Evolutionary conservation across 2,113 vertebrate species (phyloP).

Genomic region (Etia nguti): DNA sequence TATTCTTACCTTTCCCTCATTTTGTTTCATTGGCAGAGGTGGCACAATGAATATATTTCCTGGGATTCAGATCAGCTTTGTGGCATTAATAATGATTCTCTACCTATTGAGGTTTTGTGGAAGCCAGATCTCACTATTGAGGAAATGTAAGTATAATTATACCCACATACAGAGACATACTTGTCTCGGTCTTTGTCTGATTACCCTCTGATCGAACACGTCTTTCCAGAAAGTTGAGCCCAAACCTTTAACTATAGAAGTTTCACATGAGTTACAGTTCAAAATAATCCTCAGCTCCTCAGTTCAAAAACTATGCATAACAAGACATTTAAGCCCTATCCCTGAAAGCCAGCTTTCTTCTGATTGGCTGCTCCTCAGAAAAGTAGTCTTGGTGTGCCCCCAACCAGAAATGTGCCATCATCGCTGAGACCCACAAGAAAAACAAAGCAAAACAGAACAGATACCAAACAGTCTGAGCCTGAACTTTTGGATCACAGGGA

Average conservation of each 20-base stretch:
- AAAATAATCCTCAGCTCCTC: no score
- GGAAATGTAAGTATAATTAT: constrained; percentile 34
- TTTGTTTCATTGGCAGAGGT: constrained; percentile 15
- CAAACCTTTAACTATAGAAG: neutral
- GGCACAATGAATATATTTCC: constrained; percentile 59
- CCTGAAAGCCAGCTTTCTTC: no score
- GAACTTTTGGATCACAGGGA: no score
- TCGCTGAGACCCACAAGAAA: no score
- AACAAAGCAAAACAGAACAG: no score
- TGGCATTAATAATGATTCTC: constrained; percentile 45
- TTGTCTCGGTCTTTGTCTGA: neutral
- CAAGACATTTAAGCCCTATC: no score
- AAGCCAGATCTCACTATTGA: constrained; percentile 51
- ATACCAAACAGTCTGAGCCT: no score
- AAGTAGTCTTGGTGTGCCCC: no score
- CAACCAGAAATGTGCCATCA: no score
- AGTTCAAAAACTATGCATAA: no score
- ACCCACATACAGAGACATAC: neutral
- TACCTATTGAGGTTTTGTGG: constrained; percentile 52
- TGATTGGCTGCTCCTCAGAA: no score
- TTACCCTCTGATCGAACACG: neutral
- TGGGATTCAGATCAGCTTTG: constrained; percentile 59
- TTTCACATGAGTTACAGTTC: no score
- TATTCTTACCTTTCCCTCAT: neutral
- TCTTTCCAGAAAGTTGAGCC: neutral